Percentiles rank a stretch among this genome's conserved stretches.
phyloP scores from a whole-genome alignment of 2,113 vertebrate species.

The Zootoca vivipara region DNA sequence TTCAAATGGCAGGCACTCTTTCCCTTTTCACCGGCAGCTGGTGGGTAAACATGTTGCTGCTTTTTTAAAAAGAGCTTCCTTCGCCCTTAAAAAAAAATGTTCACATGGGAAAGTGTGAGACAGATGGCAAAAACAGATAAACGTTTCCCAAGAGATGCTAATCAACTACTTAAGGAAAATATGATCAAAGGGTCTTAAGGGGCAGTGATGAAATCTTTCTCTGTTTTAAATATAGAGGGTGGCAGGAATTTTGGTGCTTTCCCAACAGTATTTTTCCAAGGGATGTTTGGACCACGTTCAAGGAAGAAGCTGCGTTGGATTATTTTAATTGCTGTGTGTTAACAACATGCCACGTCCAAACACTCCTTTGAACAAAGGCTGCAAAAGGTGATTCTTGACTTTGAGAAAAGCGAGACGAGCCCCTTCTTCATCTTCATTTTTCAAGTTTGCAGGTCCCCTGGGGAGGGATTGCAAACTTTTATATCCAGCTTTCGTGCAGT shows the following conservation, averaged over 20 bases:
- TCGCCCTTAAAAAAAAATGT: constrained; percentile 13
- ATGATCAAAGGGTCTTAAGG: not conserved
- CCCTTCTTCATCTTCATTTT: not conserved
- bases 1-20: not conserved
- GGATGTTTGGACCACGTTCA: not conserved
- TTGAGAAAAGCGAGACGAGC: constrained; percentile 1
- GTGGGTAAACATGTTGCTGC: not conserved
- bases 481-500: not conserved
- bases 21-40: constrained; percentile 9
- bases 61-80: not conserved
- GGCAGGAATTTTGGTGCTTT: constrained; percentile 2
- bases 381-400: not conserved
- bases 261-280: not conserved
- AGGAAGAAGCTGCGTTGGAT: not conserved
- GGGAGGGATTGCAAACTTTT: not conserved
- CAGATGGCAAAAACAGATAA: constrained; percentile 17
- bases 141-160: constrained; percentile 12
- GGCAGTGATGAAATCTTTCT: not conserved
- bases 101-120: not conserved
- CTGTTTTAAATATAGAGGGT: not conserved
- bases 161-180: constrained; percentile 10
- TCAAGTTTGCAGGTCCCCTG: not conserved
- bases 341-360: not conserved
- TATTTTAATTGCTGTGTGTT: constrained; percentile 5
- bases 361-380: not conserved